Base-by-base conservation (phyloP, 2,888 invertebrate genomes). In the Epinotia nisella region DNA sequence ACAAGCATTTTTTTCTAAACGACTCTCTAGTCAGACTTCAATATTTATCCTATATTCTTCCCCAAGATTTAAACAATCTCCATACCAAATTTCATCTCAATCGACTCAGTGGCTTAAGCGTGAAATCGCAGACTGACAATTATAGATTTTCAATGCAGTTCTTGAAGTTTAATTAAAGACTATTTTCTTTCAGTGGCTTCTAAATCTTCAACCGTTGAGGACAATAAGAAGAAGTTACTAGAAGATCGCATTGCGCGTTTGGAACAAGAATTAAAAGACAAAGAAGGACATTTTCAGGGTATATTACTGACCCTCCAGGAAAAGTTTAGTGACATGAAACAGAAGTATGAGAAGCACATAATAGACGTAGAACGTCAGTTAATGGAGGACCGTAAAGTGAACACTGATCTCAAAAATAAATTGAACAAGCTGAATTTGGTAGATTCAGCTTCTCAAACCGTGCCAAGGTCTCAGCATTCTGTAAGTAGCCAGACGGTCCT, bases 241-340 rank as follows among this genome's bases (percentile, higher is more conserved):
- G 97, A 97, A 89, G 96, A 96, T 79, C 94, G 97, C 68, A 96
- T 96, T 58, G 92, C 94, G 13, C 94, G 95, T 71, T 86, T 97
- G 66, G 97, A 97, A 83, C 94, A 94, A 75, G 97, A 97, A 82
- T 94, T 96, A 53, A 95, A 94, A 83, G 94, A 95, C 70, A 96
- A 96, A 82, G 97, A 97, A 79, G 90, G 94, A 21, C 95, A 96
- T 84, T 96, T 96, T 17, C 96, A 96, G 76, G 95, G 95, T 81
- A 96, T 96, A 67, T 87, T 97, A 76, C 83, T 95, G 24, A 96
- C 96, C 65, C 94, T 97, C 17, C 97, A 97, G 87, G 96, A 96
- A 71, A 96, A 96, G 80, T 97, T 97, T 83, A 95, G 95, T 51
- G 96, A 96, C 59, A 96, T 97, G 94, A 96, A 96, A 87, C 94